Base-by-base conservation (phyloP, 2,888 invertebrate species). In the Ormyrus pomaceus region DNA sequence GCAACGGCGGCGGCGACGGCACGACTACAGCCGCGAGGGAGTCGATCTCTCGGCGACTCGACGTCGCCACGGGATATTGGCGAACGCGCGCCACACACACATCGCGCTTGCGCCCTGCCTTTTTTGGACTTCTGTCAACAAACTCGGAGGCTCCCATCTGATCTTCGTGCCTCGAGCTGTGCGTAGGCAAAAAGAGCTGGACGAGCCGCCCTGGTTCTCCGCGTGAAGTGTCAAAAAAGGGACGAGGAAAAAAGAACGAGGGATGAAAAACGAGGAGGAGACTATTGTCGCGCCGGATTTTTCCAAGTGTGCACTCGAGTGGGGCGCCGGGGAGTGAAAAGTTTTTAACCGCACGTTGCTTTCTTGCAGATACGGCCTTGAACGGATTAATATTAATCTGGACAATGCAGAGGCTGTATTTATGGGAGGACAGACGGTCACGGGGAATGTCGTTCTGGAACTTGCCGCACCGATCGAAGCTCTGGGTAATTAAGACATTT, bases 61-160 rank as follows among this genome's bases (percentile, higher is more conserved):
- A 80, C 82, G 87, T 84, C 88, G 87, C 86, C 85, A 81, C 77
- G 79, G 74, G 83, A 86, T 88, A 88, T 88, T 86, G 87, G 87
- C 87, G 84, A 85, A 51, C 62, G 62, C 19, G 48, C 11, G 45
- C 70, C 19, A 45, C 10, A 4, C 34, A 34, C 34, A 34, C 64
- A 55, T 66, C 64, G 79, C 84, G 85, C 83, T 56, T 83, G 84
- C 83, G 84, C 83, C 48, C 61, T n/a, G 10, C 6, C 76, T 10
- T 34, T 86, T 87, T 89, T 87, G 87, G 87, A 87, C 86, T 85
- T 83, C 85, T 86, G 85, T 86, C 87, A 87, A 88, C 87, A 86
- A 85, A 87, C 82, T 80, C 68, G 62, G 62, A 45, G 55, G 55
- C 70, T 11, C 7, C 50, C 70, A 70, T 66, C 45, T 34, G 34